A percentile compares a stretch with the other conserved stretches of the same genome.
Conservation (phyloP, 2,797 vertebrate species). For the Poeciliopsis presidionis region DNA sequence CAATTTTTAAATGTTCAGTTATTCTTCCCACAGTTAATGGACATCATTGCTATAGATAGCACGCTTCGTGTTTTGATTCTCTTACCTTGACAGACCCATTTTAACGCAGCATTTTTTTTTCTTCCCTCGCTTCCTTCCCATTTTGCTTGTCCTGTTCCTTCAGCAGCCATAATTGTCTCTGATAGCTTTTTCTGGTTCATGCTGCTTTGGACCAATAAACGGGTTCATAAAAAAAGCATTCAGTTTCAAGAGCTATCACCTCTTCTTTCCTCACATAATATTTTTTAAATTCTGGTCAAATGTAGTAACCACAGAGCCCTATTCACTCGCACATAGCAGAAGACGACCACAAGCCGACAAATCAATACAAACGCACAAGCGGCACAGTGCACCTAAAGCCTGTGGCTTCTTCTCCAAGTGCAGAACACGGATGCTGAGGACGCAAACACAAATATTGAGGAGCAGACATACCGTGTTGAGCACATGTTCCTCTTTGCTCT, state of each 20-base stretch:
- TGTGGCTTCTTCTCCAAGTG: constrained; percentile 35
- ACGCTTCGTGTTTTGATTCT: constrained; percentile 46
- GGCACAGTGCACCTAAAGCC: constrained; percentile 29
- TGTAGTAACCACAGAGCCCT: constrained; percentile 41
- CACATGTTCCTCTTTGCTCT: constrained; percentile 72
- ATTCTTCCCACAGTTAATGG: constrained; percentile 8
- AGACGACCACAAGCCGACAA: constrained; percentile 36
- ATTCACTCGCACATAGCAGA: constrained; percentile 26
- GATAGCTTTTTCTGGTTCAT: constrained; percentile 24
- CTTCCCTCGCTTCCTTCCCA: constrained; percentile 39
- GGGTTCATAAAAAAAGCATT: constrained; percentile 28
- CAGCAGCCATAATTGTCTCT: constrained; percentile 69
- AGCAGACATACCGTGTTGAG: constrained; percentile 70
- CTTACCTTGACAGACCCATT: constrained; percentile 30
- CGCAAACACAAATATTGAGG: constrained; percentile 26
- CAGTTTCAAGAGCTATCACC: constrained; percentile 32
- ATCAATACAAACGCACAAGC: constrained; percentile 20
- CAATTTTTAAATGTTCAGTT: constrained; percentile 1
- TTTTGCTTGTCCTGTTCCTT: constrained; percentile 62
- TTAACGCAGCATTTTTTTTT: constrained; percentile 22
- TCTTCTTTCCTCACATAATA: constrained; percentile 13
- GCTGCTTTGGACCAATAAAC: constrained; percentile 37
- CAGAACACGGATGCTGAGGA: constrained; percentile 25
- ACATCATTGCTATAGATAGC: constrained; percentile 22
- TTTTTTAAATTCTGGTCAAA: constrained; percentile 22